These are phyloP conservation scores for Corythornis leucogaster DNA, from an alignment of 2,797 vertebrate genomes.

Conservation along the genomic window DNA sequence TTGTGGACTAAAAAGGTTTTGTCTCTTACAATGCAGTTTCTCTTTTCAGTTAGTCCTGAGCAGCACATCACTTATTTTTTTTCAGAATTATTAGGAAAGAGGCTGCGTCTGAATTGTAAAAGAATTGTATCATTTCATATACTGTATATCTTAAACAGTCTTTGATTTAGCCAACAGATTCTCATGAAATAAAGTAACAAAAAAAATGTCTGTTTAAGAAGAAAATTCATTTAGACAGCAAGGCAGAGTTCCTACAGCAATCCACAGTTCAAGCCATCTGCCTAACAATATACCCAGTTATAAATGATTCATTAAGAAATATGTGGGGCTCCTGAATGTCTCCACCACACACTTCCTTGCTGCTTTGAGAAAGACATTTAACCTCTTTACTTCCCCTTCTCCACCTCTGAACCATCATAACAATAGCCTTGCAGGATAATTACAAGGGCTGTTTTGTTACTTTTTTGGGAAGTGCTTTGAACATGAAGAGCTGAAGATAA, in stretches of 20 bases:
- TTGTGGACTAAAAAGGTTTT: not conserved
- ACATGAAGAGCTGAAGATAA: not conserved
- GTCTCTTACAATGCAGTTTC: not conserved
- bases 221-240: conserved; percentile 18
- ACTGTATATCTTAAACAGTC: not conserved
- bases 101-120: not conserved
- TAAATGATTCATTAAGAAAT: conserved; percentile 61
- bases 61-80: not conserved
- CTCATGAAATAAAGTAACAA: not conserved
- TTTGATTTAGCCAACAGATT: not conserved
- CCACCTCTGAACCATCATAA: conserved; percentile 26
- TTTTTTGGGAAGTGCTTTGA: not conserved
- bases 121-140: not conserved
- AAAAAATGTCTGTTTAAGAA: not conserved
- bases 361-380: conserved; percentile 24
- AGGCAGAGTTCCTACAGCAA: conserved; percentile 16
- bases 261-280: conserved; percentile 17
- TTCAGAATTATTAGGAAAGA: conserved; percentile 5
- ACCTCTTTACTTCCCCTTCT: conserved; percentile 32
- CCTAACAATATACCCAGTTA: conserved; percentile 35
- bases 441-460: not conserved
- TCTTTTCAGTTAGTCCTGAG: not conserved
- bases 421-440: conserved; percentile 1
- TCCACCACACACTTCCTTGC: conserved; percentile 55
- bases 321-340: conserved; percentile 45